Evolutionary conservation across 2,797 vertebrate species (phyloP).

Genomic region (Melanotaenia boesemani): DNA sequence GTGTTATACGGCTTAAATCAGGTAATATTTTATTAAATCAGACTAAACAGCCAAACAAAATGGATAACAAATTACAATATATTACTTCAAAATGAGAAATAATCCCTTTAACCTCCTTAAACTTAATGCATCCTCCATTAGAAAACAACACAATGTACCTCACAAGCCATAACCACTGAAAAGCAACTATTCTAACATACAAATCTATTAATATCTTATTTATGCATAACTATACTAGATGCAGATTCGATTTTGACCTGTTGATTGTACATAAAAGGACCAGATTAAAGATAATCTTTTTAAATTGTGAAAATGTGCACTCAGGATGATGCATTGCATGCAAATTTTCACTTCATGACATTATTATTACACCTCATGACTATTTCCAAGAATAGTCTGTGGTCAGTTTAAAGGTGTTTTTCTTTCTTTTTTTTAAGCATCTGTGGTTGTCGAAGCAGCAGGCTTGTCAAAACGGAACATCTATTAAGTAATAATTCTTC

Average conservation of each 20-base stretch:
- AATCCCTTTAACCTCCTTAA: slow-evolving; percentile 23
- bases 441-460: slow-evolving; percentile 25
- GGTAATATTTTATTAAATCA: neutral
- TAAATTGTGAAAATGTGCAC: slow-evolving; percentile 2
- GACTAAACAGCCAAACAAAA: too few species aligned
- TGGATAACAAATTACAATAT: too few species aligned
- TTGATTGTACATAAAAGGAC: too few species aligned
- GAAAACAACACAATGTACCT: neutral
- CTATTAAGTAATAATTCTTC: neutral
- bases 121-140: neutral
- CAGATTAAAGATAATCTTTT: neutral
- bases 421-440: slow-evolving; percentile 27
- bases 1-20: neutral
- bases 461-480: slow-evolving; percentile 36
- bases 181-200: neutral
- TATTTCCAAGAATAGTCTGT: slow-evolving; percentile 28
- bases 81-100: slow-evolving; percentile 2
- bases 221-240: slow-evolving; percentile 8
- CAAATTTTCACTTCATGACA: neutral
- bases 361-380: slow-evolving; percentile 25
- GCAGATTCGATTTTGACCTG: neutral
- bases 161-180: slow-evolving; percentile 13
- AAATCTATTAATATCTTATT: slow-evolving; percentile 13
- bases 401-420: slow-evolving; percentile 19
- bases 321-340: neutral